Base-by-base conservation (phyloP, 2,797 vertebrate species). In the Pantherophis vulpinus region DNA sequence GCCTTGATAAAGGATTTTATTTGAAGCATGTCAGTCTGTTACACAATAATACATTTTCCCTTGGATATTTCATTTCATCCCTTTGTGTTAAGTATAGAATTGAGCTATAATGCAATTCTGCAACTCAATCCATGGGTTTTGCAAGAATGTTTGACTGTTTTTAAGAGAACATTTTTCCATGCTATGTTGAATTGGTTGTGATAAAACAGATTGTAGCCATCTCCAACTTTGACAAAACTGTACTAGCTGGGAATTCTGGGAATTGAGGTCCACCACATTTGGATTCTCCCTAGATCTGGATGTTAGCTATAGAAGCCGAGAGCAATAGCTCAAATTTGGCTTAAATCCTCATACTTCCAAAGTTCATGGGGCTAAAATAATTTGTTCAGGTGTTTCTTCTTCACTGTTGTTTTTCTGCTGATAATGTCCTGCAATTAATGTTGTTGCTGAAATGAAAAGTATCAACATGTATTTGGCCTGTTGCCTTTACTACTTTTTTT, bases 401-500 rank as follows among this genome's bases (percentile, higher is more conserved):
- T 27, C 0, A 55, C 5, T 0, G 1, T 18, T 60, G 3, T 91
- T 14, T 79, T 32, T 93, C 74, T 92, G 58, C 74, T 70, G 90
- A 32, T 16, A 86, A 0, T 29, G 11, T 0, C 20, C 86, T 83
- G 61, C 0, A 58, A 51, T 92, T 27, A 27, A 42, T 47, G 29
- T 89, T 86, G 23, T 70, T 47, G 29, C 1, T 95, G 23, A 56
- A 27, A 18, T 86, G 83, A 29, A 63, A 74, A 60, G 91, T 11
- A 32, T 91, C 13, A 4, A 51, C 5, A 2, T 91, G 37, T 42
- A 51, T 94, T 86, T 51, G 90, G 54, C 61, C 63, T 0, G 0
- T 86, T 94, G 91, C 89, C 2, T 61, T n/a, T 92, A 18, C 89
- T 59, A 55, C 59, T 1, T 90, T 93, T 94, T 42, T 11, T 3